Evolutionary conservation across 2,888 invertebrate genomes (phyloP).

Genomic region (Syrista parreyssii): DNA sequence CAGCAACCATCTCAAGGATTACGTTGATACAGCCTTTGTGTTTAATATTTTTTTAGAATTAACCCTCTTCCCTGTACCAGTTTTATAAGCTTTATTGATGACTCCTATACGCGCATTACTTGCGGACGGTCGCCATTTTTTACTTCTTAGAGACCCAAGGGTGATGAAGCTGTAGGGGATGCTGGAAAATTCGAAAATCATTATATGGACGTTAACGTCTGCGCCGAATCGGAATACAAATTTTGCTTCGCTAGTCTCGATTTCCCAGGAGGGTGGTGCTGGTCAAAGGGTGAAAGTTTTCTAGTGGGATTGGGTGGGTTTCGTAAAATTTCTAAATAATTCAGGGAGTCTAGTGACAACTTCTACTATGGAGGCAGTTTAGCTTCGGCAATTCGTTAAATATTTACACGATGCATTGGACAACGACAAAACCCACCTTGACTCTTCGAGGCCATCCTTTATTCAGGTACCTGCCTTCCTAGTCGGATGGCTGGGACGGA

Average conservation of each 20-base stretch:
- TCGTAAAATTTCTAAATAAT: background rate
- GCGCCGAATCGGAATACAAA: background rate
- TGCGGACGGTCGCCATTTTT: background rate
- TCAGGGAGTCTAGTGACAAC: background rate
- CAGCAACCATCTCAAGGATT: slow-evolving; percentile 29
- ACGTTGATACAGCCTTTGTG: slow-evolving; percentile 13
- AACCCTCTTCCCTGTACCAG: background rate
- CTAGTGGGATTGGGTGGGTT: background rate
- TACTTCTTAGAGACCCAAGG: slow-evolving; percentile 17
- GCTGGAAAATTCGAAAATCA: background rate
- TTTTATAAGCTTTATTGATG: background rate
- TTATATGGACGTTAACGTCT: background rate
- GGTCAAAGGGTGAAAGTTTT: background rate
- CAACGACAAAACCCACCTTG: background rate
- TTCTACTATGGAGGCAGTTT: background rate
- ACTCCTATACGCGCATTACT: background rate
- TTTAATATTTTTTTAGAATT: slow-evolving; percentile 23
- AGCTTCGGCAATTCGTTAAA: background rate
- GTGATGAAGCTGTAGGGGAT: background rate
- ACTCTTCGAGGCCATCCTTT: background rate
- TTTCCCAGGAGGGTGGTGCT: background rate
- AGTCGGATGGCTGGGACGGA: background rate
- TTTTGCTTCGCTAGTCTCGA: background rate
- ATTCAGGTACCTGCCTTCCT: background rate
- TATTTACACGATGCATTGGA: background rate